phyloP scores from a whole-genome alignment of 1,140 invertebrate genomes.

The Drosophila takahashii region DNA sequence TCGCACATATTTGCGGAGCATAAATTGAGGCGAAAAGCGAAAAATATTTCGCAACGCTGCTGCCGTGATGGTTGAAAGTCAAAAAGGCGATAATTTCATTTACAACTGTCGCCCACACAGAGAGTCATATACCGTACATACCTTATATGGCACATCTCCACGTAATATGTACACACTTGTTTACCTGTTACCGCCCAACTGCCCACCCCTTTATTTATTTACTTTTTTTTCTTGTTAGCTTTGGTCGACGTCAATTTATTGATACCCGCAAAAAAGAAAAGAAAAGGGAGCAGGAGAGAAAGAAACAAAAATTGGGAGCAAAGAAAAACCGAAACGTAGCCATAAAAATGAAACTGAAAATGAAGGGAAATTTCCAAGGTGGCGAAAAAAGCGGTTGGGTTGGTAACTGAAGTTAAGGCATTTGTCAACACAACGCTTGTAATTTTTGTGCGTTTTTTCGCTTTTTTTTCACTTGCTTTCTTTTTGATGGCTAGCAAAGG shows the following conservation, averaged over 20 bases:
- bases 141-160: slow-evolving; percentile 4
- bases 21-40: slow-evolving; percentile 30
- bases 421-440: slow-evolving; percentile 64
- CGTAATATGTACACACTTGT: slow-evolving; percentile 23
- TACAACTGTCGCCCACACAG: slow-evolving; percentile 35
- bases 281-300: not conserved
- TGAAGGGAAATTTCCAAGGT: slow-evolving; percentile 31
- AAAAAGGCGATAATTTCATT: slow-evolving; percentile 49
- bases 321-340: slow-evolving; percentile 26
- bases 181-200: slow-evolving; percentile 20
- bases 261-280: slow-evolving; percentile 54
- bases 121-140: not conserved
- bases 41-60: slow-evolving; percentile 23
- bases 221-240: slow-evolving; percentile 35
- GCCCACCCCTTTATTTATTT: slow-evolving; percentile 24
- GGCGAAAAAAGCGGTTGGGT: not conserved
- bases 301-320: slow-evolving; percentile 15
- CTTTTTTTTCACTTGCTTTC: too few relatives aligned
- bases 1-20: slow-evolving; percentile 16
- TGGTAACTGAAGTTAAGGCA: slow-evolving; percentile 30
- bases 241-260: slow-evolving; percentile 72
- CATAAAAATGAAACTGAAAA: slow-evolving; percentile 63
- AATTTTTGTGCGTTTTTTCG: slow-evolving; percentile 23
- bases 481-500: not conserved
- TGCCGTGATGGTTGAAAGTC: slow-evolving; percentile 39